These are phyloP conservation scores for Diarsia dahlii DNA, from an alignment of 2,888 invertebrate species.

Conservation along the genomic window DNA sequence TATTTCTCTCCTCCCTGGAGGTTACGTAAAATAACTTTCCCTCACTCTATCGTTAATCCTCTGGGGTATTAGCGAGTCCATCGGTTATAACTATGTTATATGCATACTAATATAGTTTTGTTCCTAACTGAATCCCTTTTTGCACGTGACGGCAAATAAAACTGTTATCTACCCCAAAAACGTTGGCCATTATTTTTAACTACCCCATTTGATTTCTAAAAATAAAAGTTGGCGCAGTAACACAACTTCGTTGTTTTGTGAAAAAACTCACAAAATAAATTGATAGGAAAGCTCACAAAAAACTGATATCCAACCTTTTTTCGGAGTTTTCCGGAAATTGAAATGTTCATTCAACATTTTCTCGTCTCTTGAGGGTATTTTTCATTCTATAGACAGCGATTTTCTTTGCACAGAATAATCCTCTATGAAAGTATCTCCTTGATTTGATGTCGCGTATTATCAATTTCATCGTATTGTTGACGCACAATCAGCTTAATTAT, in stretches of 20 bases:
- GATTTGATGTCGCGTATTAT: background rate
- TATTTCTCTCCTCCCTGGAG: slow-evolving; percentile 49
- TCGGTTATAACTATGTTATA: slow-evolving; percentile 39
- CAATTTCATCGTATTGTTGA: slow-evolving; percentile 4
- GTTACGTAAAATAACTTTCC: slow-evolving; percentile 65
- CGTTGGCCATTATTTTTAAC: background rate
- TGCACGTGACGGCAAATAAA: slow-evolving; percentile 1
- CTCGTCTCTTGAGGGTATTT: background rate
- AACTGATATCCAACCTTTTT: background rate
- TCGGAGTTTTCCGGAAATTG: slow-evolving; percentile 15
- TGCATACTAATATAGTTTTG: slow-evolving; percentile 23
- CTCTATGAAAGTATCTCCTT: background rate
- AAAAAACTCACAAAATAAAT: background rate
- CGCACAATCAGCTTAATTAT: slow-evolving; percentile 22
- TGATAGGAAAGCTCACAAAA: slow-evolving; percentile 1
- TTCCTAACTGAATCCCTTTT: background rate
- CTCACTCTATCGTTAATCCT: slow-evolving; percentile 56
- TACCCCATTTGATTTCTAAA: background rate
- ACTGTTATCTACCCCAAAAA: slow-evolving; percentile 17
- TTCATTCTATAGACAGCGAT: background rate
- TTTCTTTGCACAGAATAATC: slow-evolving; percentile 9
- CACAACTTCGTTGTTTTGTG: background rate
- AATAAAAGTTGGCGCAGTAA: background rate
- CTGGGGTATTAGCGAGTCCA: slow-evolving; percentile 34
- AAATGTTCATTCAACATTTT: slow-evolving; percentile 27